Evolutionary conservation across 1,140 invertebrate genomes (phyloP).

Genomic region (Oreohelix idahoensis): DNA sequence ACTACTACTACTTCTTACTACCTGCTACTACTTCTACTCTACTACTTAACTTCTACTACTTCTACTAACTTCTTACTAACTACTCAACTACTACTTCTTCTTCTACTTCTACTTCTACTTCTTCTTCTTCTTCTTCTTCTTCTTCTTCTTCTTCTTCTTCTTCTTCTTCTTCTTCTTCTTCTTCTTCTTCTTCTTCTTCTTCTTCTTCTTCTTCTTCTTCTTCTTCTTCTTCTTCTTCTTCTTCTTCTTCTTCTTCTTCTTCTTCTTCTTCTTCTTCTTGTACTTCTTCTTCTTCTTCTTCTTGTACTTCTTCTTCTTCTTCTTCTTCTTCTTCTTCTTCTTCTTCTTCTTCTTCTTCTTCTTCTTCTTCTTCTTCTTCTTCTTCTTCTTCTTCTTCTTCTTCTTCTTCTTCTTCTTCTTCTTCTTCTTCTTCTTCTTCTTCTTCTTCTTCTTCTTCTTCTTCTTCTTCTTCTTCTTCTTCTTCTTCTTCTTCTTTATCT

Average conservation of each 20-base stretch:
- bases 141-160: too few relatives aligned
- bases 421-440: background rate
- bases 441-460: too few relatives aligned
- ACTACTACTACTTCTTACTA: too few relatives aligned
- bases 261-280: background rate
- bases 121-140: background rate
- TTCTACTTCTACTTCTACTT: conserved; percentile 7
- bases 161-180: too few relatives aligned
- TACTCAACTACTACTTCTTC: conserved; percentile 7
- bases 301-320: background rate
- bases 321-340: background rate
- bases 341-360: background rate
- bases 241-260: background rate
- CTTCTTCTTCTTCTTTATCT: too few relatives aligned
- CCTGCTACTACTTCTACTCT: too few relatives aligned
- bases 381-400: background rate
- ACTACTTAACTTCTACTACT: too few relatives aligned
- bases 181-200: too few relatives aligned
- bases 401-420: background rate
- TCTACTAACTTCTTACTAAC: background rate
- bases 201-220: too few relatives aligned
- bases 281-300: background rate
- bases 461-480: too few relatives aligned
- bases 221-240: too few relatives aligned
- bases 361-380: background rate